phyloP scores from a whole-genome alignment of 2,888 invertebrate genomes.

The Callinectes sapidus region DNA sequence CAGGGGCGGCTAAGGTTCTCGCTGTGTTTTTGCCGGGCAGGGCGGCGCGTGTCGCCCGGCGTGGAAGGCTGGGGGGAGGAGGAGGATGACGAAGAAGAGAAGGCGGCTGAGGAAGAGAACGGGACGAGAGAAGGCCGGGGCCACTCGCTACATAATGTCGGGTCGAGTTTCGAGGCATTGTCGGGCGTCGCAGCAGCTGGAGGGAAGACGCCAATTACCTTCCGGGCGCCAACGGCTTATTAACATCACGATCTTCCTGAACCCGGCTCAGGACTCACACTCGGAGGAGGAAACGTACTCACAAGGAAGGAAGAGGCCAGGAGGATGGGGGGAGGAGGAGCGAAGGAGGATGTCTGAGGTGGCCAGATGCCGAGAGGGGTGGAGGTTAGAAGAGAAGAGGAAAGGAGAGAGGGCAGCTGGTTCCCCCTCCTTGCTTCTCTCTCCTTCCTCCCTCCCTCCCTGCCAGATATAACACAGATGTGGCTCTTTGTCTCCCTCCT shows the following conservation, averaged over 20 bases:
- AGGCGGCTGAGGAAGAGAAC: neutral
- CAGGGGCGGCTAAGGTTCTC: constrained; percentile 9
- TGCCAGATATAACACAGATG: constrained; percentile 48
- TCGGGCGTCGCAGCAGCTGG: constrained; percentile 43
- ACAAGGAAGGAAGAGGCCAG: constrained; percentile 29
- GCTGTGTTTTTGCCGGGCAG: constrained; percentile 13
- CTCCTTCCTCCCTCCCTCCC: constrained; percentile 29
- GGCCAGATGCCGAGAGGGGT: constrained; percentile 48
- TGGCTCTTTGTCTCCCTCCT: constrained; percentile 45
- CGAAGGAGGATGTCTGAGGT: constrained; percentile 38
- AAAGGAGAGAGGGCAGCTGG: constrained; percentile 48
- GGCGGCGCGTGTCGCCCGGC: constrained; percentile 30
- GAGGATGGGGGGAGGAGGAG: constrained; percentile 32
- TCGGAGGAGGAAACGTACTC: neutral
- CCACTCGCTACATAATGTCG: constrained; percentile 44
- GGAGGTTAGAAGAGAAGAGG: constrained; percentile 7
- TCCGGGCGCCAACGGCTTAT: constrained; percentile 21
- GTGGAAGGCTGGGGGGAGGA: neutral
- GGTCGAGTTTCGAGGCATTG: constrained; percentile 43
- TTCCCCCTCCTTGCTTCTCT: constrained; percentile 20
- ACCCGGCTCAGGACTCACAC: neutral
- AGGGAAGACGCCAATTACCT: constrained; percentile 36
- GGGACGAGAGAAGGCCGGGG: neutral
- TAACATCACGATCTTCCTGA: constrained; percentile 16
- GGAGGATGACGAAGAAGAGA: neutral